Conservation (phyloP, 2,113 vertebrate genomes). For the Alethe castanea region DNA sequence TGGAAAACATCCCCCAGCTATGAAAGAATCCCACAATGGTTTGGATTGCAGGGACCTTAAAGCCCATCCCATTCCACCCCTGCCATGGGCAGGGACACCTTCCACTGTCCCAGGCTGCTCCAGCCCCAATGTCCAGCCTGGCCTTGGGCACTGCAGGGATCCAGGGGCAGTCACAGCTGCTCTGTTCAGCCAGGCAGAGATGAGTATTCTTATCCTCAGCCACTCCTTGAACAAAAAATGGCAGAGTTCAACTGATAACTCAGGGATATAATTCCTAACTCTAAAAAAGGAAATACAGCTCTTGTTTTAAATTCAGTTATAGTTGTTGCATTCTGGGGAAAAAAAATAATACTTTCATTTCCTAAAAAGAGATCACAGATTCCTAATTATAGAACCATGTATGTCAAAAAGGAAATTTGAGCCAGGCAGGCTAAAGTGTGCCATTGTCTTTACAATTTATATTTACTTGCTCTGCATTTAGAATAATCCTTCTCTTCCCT, state of each 20-base stretch:
- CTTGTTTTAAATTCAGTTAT: constrained; percentile 67
- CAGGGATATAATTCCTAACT: constrained; percentile 54
- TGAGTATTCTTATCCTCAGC: neutral
- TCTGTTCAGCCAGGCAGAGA: neutral
- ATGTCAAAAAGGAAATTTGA: constrained; percentile 65
- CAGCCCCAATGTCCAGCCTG: neutral
- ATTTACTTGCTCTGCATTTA: constrained; percentile 67
- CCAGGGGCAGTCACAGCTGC: neutral
- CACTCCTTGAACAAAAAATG: neutral
- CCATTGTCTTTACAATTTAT: constrained; percentile 68
- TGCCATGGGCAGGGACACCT: neutral
- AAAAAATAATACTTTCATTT: constrained; percentile 49
- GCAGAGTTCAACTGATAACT: constrained; percentile 26
- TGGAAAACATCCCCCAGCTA: neutral
- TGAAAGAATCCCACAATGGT: neutral
- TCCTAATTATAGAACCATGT: constrained; percentile 43
- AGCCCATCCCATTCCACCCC: rapidly evolving
- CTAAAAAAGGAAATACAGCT: constrained; percentile 52
- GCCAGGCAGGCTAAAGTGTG: constrained; percentile 46
- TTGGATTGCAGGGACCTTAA: neutral
- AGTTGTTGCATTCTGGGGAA: constrained; percentile 52
- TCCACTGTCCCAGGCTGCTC: neutral
- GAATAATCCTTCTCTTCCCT: constrained; percentile 66
- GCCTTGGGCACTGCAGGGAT: neutral
- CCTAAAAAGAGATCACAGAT: constrained; percentile 66